Evolutionary conservation across 2,113 vertebrate genomes (phyloP).

Genomic region (Myocastor coypus): DNA sequence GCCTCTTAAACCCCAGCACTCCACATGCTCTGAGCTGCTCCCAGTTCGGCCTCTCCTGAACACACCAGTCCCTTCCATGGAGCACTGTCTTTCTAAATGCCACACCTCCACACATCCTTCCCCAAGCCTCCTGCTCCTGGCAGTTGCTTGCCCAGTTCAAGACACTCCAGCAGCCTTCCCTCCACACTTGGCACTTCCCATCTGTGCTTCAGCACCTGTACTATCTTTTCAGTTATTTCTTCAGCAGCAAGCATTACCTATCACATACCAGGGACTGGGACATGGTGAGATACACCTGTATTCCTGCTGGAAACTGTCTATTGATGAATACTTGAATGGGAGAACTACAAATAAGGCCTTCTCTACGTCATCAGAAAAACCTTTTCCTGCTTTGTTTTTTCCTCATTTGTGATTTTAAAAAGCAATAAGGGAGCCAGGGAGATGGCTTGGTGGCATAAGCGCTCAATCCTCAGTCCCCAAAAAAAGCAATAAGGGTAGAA

Average conservation of each 20-base stretch:
- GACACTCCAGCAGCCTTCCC: neutral
- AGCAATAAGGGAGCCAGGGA: neutral
- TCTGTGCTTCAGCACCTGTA: neutral
- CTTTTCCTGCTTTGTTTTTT: conserved; percentile 33
- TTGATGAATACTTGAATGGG: neutral
- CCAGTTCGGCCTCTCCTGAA: conserved; percentile 16
- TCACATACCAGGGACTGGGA: neutral
- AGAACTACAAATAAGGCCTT: conserved; percentile 36
- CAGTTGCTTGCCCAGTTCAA: neutral
- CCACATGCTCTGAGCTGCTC: neutral
- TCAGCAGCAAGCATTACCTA: neutral
- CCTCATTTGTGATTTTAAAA: conserved; percentile 32
- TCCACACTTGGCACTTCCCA: neutral
- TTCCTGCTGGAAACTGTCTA: conserved; percentile 8
- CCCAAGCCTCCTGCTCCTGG: neutral
- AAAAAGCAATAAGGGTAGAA: neutral
- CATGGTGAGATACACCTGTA: neutral
- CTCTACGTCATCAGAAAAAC: conserved; percentile 35
- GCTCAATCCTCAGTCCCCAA: too few species aligned
- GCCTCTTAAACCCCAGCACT: neutral
- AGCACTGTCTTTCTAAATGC: neutral
- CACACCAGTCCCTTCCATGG: neutral
- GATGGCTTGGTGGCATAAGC: too few species aligned
- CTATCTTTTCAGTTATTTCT: neutral
- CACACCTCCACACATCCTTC: neutral